phyloP scores from a whole-genome alignment of 2,888 invertebrate species.

The Oscheius sp. region DNA sequence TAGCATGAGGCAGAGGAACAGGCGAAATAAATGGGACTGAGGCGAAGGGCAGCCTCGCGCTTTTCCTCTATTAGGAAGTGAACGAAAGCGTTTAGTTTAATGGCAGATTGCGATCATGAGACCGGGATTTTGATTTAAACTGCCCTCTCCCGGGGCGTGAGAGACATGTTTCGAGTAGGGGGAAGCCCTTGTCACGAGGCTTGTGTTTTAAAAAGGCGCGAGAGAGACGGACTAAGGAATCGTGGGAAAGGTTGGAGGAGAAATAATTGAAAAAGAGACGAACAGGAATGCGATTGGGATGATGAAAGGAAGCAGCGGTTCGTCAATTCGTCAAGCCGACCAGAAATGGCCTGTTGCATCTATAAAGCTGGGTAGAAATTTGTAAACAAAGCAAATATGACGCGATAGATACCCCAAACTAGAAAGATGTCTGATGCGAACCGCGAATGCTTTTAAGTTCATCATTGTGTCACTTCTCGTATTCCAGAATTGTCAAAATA shows the following conservation, averaged over 20 bases:
- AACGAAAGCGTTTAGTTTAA: constrained; percentile 30
- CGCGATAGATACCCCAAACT: no score
- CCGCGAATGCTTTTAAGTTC: no score
- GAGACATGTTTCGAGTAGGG: constrained; percentile 7
- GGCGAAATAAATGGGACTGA: constrained; percentile 8
- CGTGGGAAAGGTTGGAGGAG: neutral
- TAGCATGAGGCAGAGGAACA: neutral
- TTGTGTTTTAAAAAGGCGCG: neutral
- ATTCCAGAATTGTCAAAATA: no score
- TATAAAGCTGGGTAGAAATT: no score
- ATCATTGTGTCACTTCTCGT: no score
- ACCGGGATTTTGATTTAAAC: constrained; percentile 17
- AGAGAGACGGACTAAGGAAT: neutral
- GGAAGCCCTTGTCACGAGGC: neutral
- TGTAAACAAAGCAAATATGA: no score
- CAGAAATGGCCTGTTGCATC: neutral
- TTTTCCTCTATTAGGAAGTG: constrained; percentile 8
- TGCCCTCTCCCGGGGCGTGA: neutral
- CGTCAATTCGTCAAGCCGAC: neutral
- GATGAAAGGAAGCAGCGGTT: constrained; percentile 1
- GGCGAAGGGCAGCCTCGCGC: neutral
- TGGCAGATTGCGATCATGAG: constrained; percentile 15
- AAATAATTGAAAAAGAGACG: neutral
- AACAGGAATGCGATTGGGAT: neutral
- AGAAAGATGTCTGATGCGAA: no score